Evolutionary conservation across 2,888 invertebrate species (phyloP), one percentile per base, ranked within the genome.

Genomic region (Hybos culiciformis): DNA sequence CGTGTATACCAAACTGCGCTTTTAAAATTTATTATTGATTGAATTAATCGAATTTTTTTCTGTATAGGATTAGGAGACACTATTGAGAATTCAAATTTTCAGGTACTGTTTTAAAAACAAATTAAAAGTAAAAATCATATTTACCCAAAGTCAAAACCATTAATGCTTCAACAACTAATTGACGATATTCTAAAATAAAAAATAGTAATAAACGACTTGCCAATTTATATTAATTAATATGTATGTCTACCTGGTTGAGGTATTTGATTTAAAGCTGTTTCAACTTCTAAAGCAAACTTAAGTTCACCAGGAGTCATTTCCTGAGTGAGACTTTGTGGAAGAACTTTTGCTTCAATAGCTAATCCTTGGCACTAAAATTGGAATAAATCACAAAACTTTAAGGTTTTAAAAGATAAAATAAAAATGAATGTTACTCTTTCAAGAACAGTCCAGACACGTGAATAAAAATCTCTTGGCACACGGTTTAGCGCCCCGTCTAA

Each of bases 251-350:
- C n/a, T 1, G 98, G 97, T 63, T 97, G 94, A 0, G 96, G 93
- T 55, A 99, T 94, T 40, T 87, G 83, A 63, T 97, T 98, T 40
- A 98, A 70, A 3, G 94, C 94, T 3, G 92, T 87, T 68, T 98
- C 98, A 1, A 98, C 96, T 43, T 92, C 91, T 14, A 98, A 70
- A 0, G 98, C 97, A 68, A 98, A 98, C 69, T 98, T 98, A 54
- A 97, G 68, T 69, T 98, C 98, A 33, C 94, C 94, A 0, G 94
- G 79, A 1, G 98, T 98, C 98, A 98, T 98, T 77, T 97, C 97
- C 70, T 92, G 91, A 0, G 96, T 97, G 41, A 97, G 70, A 65
- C 85, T 87, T 58, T 92, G 91, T 42, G 86, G 87, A 18, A 98
- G 69, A 20, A 90, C 74, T 61, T 88, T 83, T 2, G 88, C 91